These are phyloP conservation scores for Nephrotoma appendiculata DNA, from an alignment of 2,888 invertebrate genomes.

Conservation along the genomic window DNA sequence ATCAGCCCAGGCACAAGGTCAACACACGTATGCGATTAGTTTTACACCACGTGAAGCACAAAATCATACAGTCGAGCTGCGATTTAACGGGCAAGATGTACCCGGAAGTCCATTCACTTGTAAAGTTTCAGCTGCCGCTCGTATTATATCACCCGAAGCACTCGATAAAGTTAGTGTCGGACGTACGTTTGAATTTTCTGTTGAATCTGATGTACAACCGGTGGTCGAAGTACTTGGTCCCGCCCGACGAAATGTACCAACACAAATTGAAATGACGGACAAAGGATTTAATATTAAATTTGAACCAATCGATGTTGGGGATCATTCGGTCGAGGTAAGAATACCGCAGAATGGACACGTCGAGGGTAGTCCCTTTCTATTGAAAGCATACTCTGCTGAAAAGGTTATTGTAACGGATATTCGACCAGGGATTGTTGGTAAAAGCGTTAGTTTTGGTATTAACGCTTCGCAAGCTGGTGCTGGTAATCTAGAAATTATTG, in stretches of 20 bases:
- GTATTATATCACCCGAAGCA: constrained; percentile 69
- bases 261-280: constrained; percentile 35
- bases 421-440: constrained; percentile 76
- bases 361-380: constrained; percentile 87
- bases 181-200: constrained; percentile 66
- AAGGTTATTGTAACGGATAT: constrained; percentile 93
- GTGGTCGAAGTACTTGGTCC: constrained; percentile 69
- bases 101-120: constrained; percentile 51
- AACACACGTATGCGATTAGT: constrained; percentile 91
- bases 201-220: constrained; percentile 73
- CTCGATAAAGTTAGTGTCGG: constrained; percentile 84
- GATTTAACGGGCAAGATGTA: constrained; percentile 93
- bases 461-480: constrained; percentile 74
- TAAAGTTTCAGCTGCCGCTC: constrained; percentile 59
- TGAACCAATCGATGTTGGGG: constrained; percentile 80
- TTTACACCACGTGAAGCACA: constrained; percentile 89
- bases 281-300: constrained; percentile 48
- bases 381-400: constrained; percentile 91
- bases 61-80: constrained; percentile 83
- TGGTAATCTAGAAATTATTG: constrained; percentile 94
- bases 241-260: constrained; percentile 53
- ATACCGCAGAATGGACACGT: constrained; percentile 59
- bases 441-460: constrained; percentile 89
- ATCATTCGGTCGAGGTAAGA: constrained; percentile 73
- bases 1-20: constrained; percentile 91